Conservation (phyloP, 1,140 invertebrate species). For the Carcinoscorpius rotundicauda region DNA sequence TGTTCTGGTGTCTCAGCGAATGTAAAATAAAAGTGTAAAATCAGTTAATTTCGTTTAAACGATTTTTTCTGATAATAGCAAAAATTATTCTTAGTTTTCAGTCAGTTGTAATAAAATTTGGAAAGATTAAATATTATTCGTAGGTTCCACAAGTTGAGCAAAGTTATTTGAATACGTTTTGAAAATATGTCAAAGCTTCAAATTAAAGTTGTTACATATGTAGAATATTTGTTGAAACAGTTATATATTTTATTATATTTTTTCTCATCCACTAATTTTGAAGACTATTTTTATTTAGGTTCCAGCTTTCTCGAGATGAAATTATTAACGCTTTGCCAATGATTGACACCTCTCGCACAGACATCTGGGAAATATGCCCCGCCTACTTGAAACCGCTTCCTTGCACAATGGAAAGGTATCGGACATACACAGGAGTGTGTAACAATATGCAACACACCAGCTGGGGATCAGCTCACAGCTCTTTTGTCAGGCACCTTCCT, state of each 20-base stretch:
- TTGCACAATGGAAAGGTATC: constrained; percentile 54
- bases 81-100: too few species aligned
- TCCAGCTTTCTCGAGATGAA: constrained; percentile 70
- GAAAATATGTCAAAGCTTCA: too few species aligned
- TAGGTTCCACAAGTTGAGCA: too few species aligned
- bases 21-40: too few species aligned
- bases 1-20: too few species aligned
- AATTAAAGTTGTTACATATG: too few species aligned
- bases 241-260: constrained; percentile 36
- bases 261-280: neutral
- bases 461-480: constrained; percentile 71
- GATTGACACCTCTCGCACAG: constrained; percentile 76
- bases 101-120: too few species aligned
- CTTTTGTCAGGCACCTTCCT: constrained; percentile 42
- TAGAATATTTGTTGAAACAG: too few species aligned
- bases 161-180: too few species aligned
- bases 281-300: constrained; percentile 40
- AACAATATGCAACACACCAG: constrained; percentile 80
- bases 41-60: too few species aligned
- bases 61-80: too few species aligned
- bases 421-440: constrained; percentile 76
- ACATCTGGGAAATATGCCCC: constrained; percentile 70
- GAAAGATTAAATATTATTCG: too few species aligned
- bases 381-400: constrained; percentile 71
- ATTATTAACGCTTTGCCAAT: constrained; percentile 73